phyloP scores from a whole-genome alignment of 2,797 vertebrate species.

The Platalea minor region DNA sequence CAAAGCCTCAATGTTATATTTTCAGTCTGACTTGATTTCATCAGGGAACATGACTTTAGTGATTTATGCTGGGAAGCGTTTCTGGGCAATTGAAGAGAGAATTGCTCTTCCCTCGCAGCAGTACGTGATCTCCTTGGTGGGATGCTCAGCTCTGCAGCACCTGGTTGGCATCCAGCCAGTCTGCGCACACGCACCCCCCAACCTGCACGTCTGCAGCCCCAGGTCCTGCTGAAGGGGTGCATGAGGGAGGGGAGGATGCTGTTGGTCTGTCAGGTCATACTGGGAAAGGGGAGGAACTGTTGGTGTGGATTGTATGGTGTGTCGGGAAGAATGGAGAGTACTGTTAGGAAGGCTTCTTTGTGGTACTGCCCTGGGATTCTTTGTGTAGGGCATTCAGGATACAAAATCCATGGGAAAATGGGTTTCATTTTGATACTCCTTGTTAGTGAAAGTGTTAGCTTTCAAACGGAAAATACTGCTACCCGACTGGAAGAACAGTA shows the following conservation, averaged over 20 bases:
- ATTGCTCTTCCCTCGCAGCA: not conserved
- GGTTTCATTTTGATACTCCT: rapidly evolving
- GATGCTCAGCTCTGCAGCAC: not conserved
- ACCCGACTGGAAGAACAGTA: not conserved
- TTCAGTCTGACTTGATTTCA: not conserved
- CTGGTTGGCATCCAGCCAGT: rapidly evolving
- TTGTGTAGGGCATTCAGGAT: not conserved
- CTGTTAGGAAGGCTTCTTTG: not conserved
- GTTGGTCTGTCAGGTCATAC: not conserved
- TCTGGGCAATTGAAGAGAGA: not conserved
- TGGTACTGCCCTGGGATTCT: not conserved
- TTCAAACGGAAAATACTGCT: not conserved
- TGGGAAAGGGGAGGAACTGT: not conserved
- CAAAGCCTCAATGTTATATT: rapidly evolving
- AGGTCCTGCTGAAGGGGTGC: rapidly evolving
- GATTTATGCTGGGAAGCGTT: not conserved
- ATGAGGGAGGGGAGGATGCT: rapidly evolving
- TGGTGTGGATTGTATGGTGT: not conserved
- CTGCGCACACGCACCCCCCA: rapidly evolving
- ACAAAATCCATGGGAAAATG: not conserved
- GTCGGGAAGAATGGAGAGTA: not conserved
- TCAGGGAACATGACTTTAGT: not conserved
- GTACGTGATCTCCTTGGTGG: rapidly evolving
- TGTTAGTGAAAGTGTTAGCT: not conserved
- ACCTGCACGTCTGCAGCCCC: rapidly evolving